Evolutionary conservation across 2,888 invertebrate genomes (phyloP), one percentile per base, ranked within the genome.

Genomic region (Caenorhabditis sp.): DNA sequence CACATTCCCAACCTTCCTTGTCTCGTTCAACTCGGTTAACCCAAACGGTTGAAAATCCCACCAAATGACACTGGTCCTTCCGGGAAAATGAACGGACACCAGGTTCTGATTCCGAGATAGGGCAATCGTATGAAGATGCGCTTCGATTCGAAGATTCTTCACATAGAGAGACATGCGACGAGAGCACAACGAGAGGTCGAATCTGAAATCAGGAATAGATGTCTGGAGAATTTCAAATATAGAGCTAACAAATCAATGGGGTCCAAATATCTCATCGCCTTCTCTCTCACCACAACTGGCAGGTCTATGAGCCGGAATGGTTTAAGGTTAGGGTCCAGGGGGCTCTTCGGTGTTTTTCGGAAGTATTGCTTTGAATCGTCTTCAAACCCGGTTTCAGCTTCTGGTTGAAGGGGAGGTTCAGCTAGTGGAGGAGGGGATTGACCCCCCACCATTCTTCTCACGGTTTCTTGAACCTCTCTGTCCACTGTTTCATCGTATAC

Each of bases 101-200:
- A 38, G 7, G 0, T 8, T 10, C 10, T 44, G 44, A 0, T 51
- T 49, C 4, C 22, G 54, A 0, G 14, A 38, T 22, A 38, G 7
- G 6, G 26, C 41, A 12, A 76, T 12, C 2, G 35, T 16, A 24
- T 59, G 74, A 12, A 12, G 16, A 22, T 24, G 24, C 0, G 47
- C 59, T 38, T 54, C 14, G 4, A 61, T 22, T 35, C 35, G 41
- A 26, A 75, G 44, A 16, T 26, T 19, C 24, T 58, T 26, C 24
- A 75, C 66, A 6, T 47, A 19, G 0, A n/a, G 3, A 0, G 66
- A 6, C 31, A 49, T 31, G 24, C 31, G 38, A 0, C 10, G 4
- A 12, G 75, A 75, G 28, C 56, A 49, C 14, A 59, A 10, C 0
- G 75, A 75, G 16, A 76, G 28, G 22, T 76, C 76, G 61, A 76